A percentile compares a stretch with the other conserved stretches of the same genome.
Evolutionary conservation across 2,888 invertebrate genomes (phyloP).

Genomic region (Tipula unca): DNA sequence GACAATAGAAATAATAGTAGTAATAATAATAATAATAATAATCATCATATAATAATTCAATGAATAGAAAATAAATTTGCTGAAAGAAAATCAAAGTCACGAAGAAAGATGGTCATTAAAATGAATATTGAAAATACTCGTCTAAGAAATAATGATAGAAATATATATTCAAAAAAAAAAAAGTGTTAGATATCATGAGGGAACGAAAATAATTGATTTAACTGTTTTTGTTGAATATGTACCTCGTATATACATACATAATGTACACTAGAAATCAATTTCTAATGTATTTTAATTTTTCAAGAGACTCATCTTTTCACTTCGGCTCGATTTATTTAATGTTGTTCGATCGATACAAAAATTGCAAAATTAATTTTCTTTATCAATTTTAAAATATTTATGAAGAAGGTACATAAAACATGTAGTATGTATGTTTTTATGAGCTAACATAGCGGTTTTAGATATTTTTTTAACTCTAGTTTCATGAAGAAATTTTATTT

Average conservation of each 20-base stretch:
- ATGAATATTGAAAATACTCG: conserved; percentile 1
- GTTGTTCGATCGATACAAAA: background rate
- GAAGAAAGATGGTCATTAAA: conserved; percentile 14
- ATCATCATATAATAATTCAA: conserved; percentile 14
- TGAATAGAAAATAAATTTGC: conserved; percentile 8
- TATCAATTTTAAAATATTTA: background rate
- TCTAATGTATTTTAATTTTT: background rate
- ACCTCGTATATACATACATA: background rate
- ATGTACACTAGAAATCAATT: background rate
- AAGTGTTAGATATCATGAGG: conserved; percentile 8
- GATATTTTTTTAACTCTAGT: too few species aligned
- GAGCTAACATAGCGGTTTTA: too few species aligned
- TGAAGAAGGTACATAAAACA: too few species aligned
- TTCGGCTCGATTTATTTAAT: background rate
- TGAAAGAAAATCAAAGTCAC: conserved; percentile 8
- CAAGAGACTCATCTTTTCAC: background rate
- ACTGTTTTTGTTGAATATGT: background rate
- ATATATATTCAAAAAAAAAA: background rate
- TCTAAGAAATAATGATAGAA: background rate
- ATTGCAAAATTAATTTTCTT: background rate
- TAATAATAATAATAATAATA: background rate
- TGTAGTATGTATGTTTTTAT: too few species aligned
- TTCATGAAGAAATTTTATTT: too few species aligned
- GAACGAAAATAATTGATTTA: background rate
- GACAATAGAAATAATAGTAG: background rate